Base-by-base conservation (phyloP, 2,888 invertebrate genomes). In the Limnephilus auricula region DNA sequence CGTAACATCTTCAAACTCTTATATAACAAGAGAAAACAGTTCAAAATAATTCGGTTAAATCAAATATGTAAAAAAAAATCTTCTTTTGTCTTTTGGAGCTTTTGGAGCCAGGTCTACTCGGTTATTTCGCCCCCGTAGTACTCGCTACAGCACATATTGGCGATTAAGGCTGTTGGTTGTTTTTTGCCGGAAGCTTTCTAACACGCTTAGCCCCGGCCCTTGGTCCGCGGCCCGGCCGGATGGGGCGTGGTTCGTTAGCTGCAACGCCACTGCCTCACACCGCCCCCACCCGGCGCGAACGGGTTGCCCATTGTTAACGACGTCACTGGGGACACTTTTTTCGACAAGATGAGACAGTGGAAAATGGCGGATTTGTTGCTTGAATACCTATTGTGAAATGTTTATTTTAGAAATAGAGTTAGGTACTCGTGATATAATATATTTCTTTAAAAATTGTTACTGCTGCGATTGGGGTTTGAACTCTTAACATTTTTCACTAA, bases 141-240 rank as follows among this genome's bases (percentile, higher is more conserved):
- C 65, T 65, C 65, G 40, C 15, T 40, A 18, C 40, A 88, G 78
- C 87, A 32, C 87, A 78, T 88, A 88, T 88, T 78, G 87, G 79
- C 87, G 87, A 88, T 88, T 88, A 88, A 34, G 87, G 78, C 79
- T 37, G 87, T 37, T 88, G 34, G 79, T 88, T 78, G 87, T 78
- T 88, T 88, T 88, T 88, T 78, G 65, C 79, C 87, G 87, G 87
- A 88, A 88, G 79, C 86, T 34, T 88, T 78, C 79, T 25, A 88
- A 88, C 87, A 88, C 79, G 87, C 34, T 65, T 25, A 65, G 25
- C 65, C 50, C 50, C 50, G 50, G 50, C 18, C 50, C 65, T n/a
- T 25, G 65, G 65, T 9, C 25, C 25, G 25, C 65, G n/a, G 65
- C 65, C 65, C 31, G 79, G 78, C 87, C 31, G 87, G 78, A 88